phyloP scores from a whole-genome alignment of 2,797 vertebrate genomes.

The Malacoraja senta region DNA sequence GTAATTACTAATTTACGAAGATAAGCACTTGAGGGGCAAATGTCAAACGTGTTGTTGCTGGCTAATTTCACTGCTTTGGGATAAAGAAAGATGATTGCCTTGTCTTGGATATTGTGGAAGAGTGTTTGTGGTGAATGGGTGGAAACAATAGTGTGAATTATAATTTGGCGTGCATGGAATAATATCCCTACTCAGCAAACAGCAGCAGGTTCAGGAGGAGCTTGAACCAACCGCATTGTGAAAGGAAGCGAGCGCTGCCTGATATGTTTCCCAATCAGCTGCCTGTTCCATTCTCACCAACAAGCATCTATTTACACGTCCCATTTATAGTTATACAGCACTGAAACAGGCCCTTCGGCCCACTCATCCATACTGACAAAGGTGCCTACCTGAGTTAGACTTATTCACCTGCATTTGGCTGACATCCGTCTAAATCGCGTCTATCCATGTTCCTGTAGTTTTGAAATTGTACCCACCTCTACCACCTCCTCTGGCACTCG shows the following conservation, averaged over 20 bases:
- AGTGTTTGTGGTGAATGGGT: background rate
- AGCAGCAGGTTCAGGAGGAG: background rate
- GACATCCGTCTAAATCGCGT: too few relatives aligned
- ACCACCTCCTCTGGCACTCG: too few relatives aligned
- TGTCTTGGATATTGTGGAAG: background rate
- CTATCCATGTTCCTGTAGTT: too few relatives aligned
- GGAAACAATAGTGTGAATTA: background rate
- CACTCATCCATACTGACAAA: too few relatives aligned
- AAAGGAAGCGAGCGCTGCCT: background rate
- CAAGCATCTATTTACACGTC: too few relatives aligned
- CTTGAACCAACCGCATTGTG: too few relatives aligned
- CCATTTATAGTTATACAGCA: too few relatives aligned
- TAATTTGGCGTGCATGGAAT: background rate
- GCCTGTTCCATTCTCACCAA: too few relatives aligned
- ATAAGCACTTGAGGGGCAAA: background rate
- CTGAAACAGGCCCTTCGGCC: too few relatives aligned
- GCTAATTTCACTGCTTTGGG: conserved; percentile 10
- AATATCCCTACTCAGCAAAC: background rate
- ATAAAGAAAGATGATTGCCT: conserved; percentile 19
- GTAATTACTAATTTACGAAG: conserved; percentile 32
- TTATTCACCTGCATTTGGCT: too few relatives aligned
- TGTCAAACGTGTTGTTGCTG: background rate
- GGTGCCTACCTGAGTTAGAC: too few relatives aligned
- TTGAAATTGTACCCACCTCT: too few relatives aligned
- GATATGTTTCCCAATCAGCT: background rate